Conservation (phyloP, 2,888 invertebrate species). For the Epinotia bilunana region DNA sequence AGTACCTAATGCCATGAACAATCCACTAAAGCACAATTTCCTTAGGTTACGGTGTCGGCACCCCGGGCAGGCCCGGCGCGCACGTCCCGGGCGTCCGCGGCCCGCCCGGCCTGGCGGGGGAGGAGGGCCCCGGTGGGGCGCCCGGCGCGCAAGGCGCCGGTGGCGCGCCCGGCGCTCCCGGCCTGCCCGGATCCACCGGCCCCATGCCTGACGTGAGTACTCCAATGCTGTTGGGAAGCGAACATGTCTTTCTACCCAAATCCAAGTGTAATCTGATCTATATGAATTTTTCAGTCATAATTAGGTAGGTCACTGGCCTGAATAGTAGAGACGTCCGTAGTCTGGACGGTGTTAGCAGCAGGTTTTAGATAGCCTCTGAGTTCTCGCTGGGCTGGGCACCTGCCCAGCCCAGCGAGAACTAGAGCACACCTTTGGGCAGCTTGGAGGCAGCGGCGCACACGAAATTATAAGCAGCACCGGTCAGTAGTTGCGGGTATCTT, state of each 20-base stretch:
- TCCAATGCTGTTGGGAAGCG: not conserved
- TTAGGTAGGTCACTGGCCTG: no score
- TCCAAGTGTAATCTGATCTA: not conserved
- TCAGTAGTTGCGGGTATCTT: no score
- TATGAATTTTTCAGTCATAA: not conserved
- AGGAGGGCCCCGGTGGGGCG: constrained; percentile 84
- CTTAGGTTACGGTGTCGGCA: constrained; percentile 58
- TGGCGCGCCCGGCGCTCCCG: constrained; percentile 87
- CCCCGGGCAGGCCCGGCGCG: constrained; percentile 45
- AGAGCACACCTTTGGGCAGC: no score
- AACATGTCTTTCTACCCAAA: not conserved
- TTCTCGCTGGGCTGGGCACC: no score
- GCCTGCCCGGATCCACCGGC: constrained; percentile 88
- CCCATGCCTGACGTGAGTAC: constrained; percentile 86
- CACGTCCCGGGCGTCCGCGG: constrained; percentile 74
- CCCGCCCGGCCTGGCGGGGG: constrained; percentile 80
- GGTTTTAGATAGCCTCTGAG: no score
- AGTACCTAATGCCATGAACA: no score
- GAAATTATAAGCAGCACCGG: no score
- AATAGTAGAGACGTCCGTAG: no score
- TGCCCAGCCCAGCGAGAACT: no score
- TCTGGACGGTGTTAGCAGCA: no score
- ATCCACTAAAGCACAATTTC: not conserved
- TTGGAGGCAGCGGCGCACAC: no score
- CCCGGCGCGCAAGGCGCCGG: constrained; percentile 86